A percentile compares a stretch with the other conserved stretches of the same genome.
phyloP scores from a whole-genome alignment of 2,888 invertebrate species.

The Drosophila meridiana region DNA sequence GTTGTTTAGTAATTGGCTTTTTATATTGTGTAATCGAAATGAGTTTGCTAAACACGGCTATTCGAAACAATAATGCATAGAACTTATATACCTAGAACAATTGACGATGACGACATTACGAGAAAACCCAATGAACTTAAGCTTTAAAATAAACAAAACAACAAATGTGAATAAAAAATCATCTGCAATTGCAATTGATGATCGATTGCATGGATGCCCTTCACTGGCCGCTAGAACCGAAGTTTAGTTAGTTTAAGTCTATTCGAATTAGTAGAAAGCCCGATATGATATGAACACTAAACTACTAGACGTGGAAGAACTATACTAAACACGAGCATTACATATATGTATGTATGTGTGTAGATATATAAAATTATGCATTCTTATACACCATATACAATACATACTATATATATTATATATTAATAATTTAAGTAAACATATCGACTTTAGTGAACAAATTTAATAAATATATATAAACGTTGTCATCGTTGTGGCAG shows the following conservation, averaged over 20 bases:
- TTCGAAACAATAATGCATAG: slow-evolving; percentile 48
- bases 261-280: slow-evolving; percentile 25
- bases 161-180: slow-evolving; percentile 39
- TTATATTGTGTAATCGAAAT: slow-evolving; percentile 71
- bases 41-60: slow-evolving; percentile 46
- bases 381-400: slow-evolving; percentile 33
- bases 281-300: slow-evolving; percentile 15
- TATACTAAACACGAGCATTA: slow-evolving; percentile 25
- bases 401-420: slow-evolving; percentile 23
- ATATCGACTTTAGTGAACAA: slow-evolving; percentile 44
- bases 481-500: slow-evolving; percentile 51
- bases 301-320: slow-evolving; percentile 27
- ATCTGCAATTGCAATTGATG: slow-evolving; percentile 25
- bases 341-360: not conserved
- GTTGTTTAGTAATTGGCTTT: slow-evolving; percentile 73
- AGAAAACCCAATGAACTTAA: slow-evolving; percentile 47
- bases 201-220: slow-evolving; percentile 70
- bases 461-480: slow-evolving; percentile 48
- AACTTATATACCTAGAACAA: slow-evolving; percentile 43
- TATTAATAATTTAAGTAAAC: slow-evolving; percentile 59
- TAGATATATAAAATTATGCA: slow-evolving; percentile 22
- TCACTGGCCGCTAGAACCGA: slow-evolving; percentile 82
- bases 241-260: slow-evolving; percentile 43
- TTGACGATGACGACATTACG: slow-evolving; percentile 19
- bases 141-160: slow-evolving; percentile 52